A percentile compares a stretch with the other conserved stretches of the same genome.
These are phyloP conservation scores for Cyprinodon brontotheroides DNA, from an alignment of 2,113 vertebrate genomes.

Conservation along the genomic window DNA sequence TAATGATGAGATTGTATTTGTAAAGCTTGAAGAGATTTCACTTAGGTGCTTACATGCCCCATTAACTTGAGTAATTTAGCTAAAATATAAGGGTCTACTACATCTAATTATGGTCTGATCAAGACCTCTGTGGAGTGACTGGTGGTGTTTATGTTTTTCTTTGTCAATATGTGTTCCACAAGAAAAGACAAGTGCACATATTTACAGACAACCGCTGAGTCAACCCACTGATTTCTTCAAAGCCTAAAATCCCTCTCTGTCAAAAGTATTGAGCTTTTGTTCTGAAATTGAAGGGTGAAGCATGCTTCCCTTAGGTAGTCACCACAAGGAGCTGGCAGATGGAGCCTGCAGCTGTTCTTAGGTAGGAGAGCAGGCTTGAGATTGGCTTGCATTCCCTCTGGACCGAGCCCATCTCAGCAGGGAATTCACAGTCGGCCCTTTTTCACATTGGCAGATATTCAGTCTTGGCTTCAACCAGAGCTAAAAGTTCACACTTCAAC, in stretches of 20 bases:
- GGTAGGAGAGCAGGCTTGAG: conserved; percentile 72
- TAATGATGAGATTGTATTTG: conserved; percentile 44
- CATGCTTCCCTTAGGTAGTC: conserved; percentile 68
- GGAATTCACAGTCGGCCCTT: conserved; percentile 73
- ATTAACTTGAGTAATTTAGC: conserved; percentile 36
- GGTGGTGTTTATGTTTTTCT: conserved; percentile 2
- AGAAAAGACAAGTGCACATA: conserved; percentile 27
- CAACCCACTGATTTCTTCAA: conserved; percentile 47
- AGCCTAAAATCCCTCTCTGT: conserved; percentile 55
- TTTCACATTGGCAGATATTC: conserved; percentile 65
- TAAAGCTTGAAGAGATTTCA: conserved; percentile 32
- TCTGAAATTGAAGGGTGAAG: conserved; percentile 61
- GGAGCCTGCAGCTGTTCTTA: conserved; percentile 80
- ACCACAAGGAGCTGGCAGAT: conserved; percentile 78
- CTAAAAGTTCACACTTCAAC: conserved; percentile 63
- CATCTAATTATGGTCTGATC: conserved; percentile 21
- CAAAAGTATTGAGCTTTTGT: conserved; percentile 40
- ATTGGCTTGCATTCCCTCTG: conserved; percentile 73
- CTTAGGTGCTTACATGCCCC: conserved; percentile 34
- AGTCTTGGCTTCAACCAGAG: conserved; percentile 56
- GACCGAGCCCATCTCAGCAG: conserved; percentile 64
- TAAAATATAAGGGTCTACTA: background rate
- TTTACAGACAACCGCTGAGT: conserved; percentile 41
- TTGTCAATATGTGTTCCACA: conserved; percentile 15
- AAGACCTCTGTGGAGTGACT: conserved; percentile 12